Base-by-base conservation (phyloP, 37 sponge, comb jelly and placozoan species). In the Crambe crambe region DNA sequence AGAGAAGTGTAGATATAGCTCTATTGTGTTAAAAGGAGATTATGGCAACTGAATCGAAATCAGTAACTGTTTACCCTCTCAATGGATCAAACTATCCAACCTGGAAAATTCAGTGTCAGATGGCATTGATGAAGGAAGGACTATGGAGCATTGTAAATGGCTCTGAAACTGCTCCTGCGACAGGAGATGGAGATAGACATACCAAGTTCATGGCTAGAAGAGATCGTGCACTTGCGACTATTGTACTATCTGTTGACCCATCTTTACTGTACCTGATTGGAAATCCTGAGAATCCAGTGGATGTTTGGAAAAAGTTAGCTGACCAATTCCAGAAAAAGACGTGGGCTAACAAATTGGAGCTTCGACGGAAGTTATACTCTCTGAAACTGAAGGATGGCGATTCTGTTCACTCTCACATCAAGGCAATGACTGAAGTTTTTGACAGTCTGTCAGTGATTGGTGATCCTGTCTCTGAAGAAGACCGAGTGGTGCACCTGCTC, bases 11-110 rank as follows among this genome's bases (percentile, higher is more conserved):
- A n/a, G n/a, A n/a, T n/a, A n/a, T n/a, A n/a, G n/a, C n/a, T n/a
- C n/a, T n/a, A 51, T 51, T 51, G 15, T 18, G 9, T 51, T 51
- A 51, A 9, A 18, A 18, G 54, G 15, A 51, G 54, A 51, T 51
- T 18, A 51, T 51, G 15, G 54, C 54, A 51, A 51, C 54, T 51
- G 54, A 51, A 15, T 18, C 9, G 54, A 51, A 15, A 15, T 18
- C 15, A 9, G 15, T 51, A 18, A 15, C 54, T 51, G 54, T 51
- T 15, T 51, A 51, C 15, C 47, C 80, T 29, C 56, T 79, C 22
- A 79, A 79, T 40, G 69, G 80, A 22, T 22, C 47, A 21, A 66
- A 79, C 69, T 79, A 79, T 65, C 47, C 80, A 15, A 79, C 80
- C 27, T 79, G 68, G 80, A 79, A 79, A 21, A 41, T 65, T 12